These are phyloP conservation scores for Tyrophagus putrescentiae DNA, from an alignment of 1,140 invertebrate species.

Conservation along the genomic window DNA sequence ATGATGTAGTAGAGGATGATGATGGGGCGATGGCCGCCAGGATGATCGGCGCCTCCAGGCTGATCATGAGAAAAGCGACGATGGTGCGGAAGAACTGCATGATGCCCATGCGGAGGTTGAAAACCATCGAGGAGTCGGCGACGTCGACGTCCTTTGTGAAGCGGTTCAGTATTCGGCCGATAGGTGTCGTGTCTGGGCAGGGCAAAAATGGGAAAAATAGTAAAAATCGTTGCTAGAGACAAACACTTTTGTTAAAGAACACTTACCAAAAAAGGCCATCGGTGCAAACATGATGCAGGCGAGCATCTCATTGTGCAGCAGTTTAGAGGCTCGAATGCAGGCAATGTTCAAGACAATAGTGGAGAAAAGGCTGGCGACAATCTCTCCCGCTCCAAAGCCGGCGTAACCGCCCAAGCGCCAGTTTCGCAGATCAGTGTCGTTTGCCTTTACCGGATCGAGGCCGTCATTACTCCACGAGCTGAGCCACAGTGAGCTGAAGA, in stretches of 20 bases:
- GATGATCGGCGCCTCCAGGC: slow-evolving; percentile 57
- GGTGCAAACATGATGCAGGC: slow-evolving; percentile 45
- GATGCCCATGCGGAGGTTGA: slow-evolving; percentile 38
- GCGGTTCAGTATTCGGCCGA: slow-evolving; percentile 59
- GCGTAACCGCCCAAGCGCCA: slow-evolving; percentile 76
- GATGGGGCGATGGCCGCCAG: slow-evolving; percentile 60
- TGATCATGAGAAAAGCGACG: slow-evolving; percentile 57
- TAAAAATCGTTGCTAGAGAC: not conserved
- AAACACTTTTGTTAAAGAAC: no score
- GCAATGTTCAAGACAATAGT: slow-evolving; percentile 16
- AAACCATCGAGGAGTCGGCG: slow-evolving; percentile 37
- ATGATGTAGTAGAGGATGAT: slow-evolving; percentile 58
- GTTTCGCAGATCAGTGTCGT: slow-evolving; percentile 46
- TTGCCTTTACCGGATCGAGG: slow-evolving; percentile 13
- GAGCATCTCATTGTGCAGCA: slow-evolving; percentile 36
- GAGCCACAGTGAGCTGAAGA: slow-evolving; percentile 33
- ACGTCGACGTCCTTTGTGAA: slow-evolving; percentile 39
- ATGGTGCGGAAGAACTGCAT: slow-evolving; percentile 49
- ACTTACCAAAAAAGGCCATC: slow-evolving; percentile 47
- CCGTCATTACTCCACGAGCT: slow-evolving; percentile 34
- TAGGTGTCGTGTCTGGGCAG: slow-evolving; percentile 37
- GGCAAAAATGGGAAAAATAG: slow-evolving; percentile 1
- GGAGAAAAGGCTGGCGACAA: slow-evolving; percentile 9
- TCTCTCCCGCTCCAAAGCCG: slow-evolving; percentile 64
- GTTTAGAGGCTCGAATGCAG: slow-evolving; percentile 12